Percentiles rank a stretch among this genome's conserved stretches.
Evolutionary conservation across 1,140 invertebrate genomes (phyloP).

Genomic region (Heterodera schachtii): DNA sequence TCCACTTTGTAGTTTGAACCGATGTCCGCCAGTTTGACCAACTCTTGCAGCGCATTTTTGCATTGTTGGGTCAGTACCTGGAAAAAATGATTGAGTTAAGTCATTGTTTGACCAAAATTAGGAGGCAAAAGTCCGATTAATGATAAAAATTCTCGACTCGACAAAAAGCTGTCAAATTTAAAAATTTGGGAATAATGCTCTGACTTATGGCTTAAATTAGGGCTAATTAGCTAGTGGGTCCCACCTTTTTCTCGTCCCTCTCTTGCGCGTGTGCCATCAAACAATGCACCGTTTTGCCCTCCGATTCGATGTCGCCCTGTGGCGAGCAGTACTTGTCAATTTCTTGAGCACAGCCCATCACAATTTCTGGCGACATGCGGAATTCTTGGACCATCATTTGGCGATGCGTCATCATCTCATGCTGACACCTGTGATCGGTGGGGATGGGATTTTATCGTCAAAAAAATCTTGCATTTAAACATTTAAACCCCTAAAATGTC

Average conservation of each 20-base stretch:
- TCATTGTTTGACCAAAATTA: too few relatives aligned
- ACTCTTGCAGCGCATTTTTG: slow-evolving; percentile 48
- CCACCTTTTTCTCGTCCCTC: slow-evolving; percentile 50
- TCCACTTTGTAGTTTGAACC: slow-evolving; percentile 65
- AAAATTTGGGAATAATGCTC: too few relatives aligned
- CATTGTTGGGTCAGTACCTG: slow-evolving; percentile 53
- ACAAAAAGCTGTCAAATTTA: too few relatives aligned
- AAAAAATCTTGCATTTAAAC: too few relatives aligned
- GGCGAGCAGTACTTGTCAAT: slow-evolving; percentile 66
- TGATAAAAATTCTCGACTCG: too few relatives aligned
- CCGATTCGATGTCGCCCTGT: slow-evolving; percentile 72
- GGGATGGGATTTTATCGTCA: too few relatives aligned
- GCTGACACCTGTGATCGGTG: slow-evolving; percentile 50
- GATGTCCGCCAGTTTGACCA: slow-evolving; percentile 64
- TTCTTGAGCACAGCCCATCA: slow-evolving; percentile 76
- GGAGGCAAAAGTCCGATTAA: too few relatives aligned
- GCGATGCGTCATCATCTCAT: slow-evolving; percentile 86
- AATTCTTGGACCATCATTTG: slow-evolving; percentile 89
- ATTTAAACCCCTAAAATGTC: too few relatives aligned
- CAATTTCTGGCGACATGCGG: slow-evolving; percentile 85
- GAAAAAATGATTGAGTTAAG: neutral
- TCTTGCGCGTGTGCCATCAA: slow-evolving; percentile 82
- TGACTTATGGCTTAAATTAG: too few relatives aligned
- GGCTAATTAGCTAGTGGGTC: neutral
- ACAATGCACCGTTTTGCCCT: slow-evolving; percentile 89